Evolutionary conservation across 2,888 invertebrate species (phyloP).

Genomic region (Agrochola lychnidis): DNA sequence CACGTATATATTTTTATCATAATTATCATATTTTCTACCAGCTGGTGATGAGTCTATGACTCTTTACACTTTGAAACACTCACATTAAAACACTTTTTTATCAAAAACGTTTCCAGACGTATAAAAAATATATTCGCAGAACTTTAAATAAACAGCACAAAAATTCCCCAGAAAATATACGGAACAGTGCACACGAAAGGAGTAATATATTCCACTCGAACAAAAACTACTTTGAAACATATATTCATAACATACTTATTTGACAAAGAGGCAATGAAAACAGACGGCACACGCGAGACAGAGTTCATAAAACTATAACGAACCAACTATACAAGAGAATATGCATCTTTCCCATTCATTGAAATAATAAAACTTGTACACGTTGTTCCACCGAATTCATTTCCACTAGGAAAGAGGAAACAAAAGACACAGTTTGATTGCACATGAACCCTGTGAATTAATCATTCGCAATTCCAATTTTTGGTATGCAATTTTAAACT

Average conservation of each 20-base stretch:
- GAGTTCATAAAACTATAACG: slow-evolving; percentile 66
- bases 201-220: slow-evolving; percentile 50
- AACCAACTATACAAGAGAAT: slow-evolving; percentile 42
- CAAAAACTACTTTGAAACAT: slow-evolving; percentile 55
- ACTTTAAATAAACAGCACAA: slow-evolving; percentile 10
- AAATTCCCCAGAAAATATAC: slow-evolving; percentile 30
- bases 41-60: neutral
- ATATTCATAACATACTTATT: slow-evolving; percentile 59
- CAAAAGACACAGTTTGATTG: slow-evolving; percentile 61
- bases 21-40: neutral
- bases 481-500: slow-evolving; percentile 26
- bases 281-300: slow-evolving; percentile 46
- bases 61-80: slow-evolving; percentile 36
- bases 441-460: slow-evolving; percentile 25
- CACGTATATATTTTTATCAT: neutral
- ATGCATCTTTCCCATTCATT: slow-evolving; percentile 54
- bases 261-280: slow-evolving; percentile 64
- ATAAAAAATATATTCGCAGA: slow-evolving; percentile 6
- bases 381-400: slow-evolving; percentile 71
- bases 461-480: slow-evolving; percentile 4
- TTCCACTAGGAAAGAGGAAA: slow-evolving; percentile 58
- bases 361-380: slow-evolving; percentile 69
- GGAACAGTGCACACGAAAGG: slow-evolving; percentile 33
- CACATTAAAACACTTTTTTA: neutral
- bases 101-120: neutral